Conservation (phyloP, 1,140 invertebrate genomes). For the Lordiphosa stackelbergi region DNA sequence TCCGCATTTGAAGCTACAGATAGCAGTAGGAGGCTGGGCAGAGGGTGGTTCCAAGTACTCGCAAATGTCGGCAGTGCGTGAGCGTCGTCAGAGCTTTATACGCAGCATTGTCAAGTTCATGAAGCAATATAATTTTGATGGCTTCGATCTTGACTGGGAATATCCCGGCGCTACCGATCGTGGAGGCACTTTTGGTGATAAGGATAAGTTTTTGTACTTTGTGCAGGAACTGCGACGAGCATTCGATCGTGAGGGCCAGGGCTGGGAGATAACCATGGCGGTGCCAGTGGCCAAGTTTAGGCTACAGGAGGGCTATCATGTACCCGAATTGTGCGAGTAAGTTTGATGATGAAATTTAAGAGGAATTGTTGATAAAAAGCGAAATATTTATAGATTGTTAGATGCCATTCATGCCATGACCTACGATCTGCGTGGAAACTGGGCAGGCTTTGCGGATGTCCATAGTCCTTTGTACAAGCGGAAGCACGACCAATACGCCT, state of each 20-base stretch:
- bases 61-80: slow-evolving; percentile 84
- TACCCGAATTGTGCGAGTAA: slow-evolving; percentile 91
- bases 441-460: slow-evolving; percentile 92
- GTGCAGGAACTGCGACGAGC: slow-evolving; percentile 88
- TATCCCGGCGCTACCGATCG: slow-evolving; percentile 91
- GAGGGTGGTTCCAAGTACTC: slow-evolving; percentile 93
- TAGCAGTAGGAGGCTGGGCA: slow-evolving; percentile 92
- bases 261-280: slow-evolving; percentile 92
- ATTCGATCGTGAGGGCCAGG: slow-evolving; percentile 84
- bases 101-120: slow-evolving; percentile 87
- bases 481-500: slow-evolving; percentile 91
- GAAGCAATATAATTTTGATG: slow-evolving; percentile 87
- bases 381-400: slow-evolving; percentile 69
- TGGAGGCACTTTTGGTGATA: slow-evolving; percentile 90
- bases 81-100: slow-evolving; percentile 85
- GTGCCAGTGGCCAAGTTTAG: slow-evolving; percentile 91
- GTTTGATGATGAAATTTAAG: slow-evolving; percentile 40
- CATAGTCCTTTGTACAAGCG: slow-evolving; percentile 90
- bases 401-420: slow-evolving; percentile 93
- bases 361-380: background rate
- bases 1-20: slow-evolving; percentile 85
- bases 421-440: slow-evolving; percentile 94
- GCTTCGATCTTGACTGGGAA: slow-evolving; percentile 90
- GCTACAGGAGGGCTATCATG: slow-evolving; percentile 91
- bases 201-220: slow-evolving; percentile 89